A percentile compares a stretch with the other conserved stretches of the same genome.
These are phyloP conservation scores for Schizotus pectinicornis DNA, from an alignment of 2,888 invertebrate genomes.

Conservation along the genomic window DNA sequence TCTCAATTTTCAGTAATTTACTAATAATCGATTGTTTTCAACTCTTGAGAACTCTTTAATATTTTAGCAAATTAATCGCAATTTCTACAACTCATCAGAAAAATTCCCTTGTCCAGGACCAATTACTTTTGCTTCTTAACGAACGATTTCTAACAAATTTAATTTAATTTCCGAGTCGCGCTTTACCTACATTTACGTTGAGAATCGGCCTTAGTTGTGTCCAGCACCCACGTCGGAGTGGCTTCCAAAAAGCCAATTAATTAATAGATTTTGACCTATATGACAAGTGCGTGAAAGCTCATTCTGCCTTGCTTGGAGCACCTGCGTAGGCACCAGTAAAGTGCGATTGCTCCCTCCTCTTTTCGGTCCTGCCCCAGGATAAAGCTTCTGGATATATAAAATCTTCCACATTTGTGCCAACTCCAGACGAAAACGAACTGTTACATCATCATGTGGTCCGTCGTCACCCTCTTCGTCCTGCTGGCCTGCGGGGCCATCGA, in stretches of 20 bases:
- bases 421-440: conserved; percentile 5
- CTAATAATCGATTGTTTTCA: no score
- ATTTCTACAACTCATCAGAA: no score
- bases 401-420: conserved; percentile 8
- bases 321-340: conserved; percentile 4
- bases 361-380: neutral
- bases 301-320: conserved; percentile 13
- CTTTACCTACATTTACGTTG: no score
- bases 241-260: neutral
- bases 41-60: no score
- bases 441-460: conserved; percentile 8
- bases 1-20: no score
- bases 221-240: no score
- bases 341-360: conserved; percentile 11
- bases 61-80: no score
- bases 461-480: conserved; percentile 4
- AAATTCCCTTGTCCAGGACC: no score
- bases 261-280: conserved; percentile 6
- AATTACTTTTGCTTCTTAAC: no score
- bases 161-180: no score
- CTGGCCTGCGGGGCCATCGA: conserved; percentile 10
- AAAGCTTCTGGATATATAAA: conserved; percentile 16
- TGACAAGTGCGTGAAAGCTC: conserved; percentile 22
- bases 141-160: no score
- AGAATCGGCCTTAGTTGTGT: no score